Evolutionary conservation across 2,888 invertebrate species (phyloP).

Genomic region (Eustalomyia histrio): DNA sequence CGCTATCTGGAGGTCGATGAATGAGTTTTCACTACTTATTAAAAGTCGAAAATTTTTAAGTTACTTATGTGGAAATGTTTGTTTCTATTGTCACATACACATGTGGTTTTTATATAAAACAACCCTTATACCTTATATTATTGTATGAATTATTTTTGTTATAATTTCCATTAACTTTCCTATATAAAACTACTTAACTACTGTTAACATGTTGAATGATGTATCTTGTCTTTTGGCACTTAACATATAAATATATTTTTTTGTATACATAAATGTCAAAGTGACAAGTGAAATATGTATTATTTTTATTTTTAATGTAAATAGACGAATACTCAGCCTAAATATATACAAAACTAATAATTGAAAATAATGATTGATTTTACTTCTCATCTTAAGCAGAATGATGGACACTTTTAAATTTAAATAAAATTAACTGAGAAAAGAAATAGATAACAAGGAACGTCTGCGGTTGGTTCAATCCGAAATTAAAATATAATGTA

Average conservation of each 20-base stretch:
- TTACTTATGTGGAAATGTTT: background rate
- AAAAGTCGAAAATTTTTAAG: background rate
- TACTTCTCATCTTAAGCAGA: no score
- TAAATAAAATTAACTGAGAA: no score
- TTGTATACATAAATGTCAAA: constrained; percentile 46
- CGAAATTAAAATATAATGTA: no score
- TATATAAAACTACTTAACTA: constrained; percentile 19
- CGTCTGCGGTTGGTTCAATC: no score
- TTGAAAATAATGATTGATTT: background rate
- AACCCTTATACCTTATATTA: constrained; percentile 14
- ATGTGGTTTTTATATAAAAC: background rate
- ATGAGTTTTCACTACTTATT: background rate
- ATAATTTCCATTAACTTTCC: constrained; percentile 5
- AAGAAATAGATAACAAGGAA: no score
- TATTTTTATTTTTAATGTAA: constrained; percentile 42
- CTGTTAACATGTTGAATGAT: constrained; percentile 13
- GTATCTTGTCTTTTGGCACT: constrained; percentile 31
- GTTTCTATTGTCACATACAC: background rate
- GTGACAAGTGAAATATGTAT: constrained; percentile 60
- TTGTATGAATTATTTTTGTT: background rate
- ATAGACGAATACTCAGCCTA: background rate
- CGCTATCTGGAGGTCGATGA: background rate
- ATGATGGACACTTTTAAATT: no score
- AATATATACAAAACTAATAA: background rate
- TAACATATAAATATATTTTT: background rate